Percentiles rank a stretch among this genome's conserved stretches.
These are phyloP conservation scores for Globodera rostochiensis DNA, from an alignment of 1,140 invertebrate species.

Conservation along the genomic window DNA sequence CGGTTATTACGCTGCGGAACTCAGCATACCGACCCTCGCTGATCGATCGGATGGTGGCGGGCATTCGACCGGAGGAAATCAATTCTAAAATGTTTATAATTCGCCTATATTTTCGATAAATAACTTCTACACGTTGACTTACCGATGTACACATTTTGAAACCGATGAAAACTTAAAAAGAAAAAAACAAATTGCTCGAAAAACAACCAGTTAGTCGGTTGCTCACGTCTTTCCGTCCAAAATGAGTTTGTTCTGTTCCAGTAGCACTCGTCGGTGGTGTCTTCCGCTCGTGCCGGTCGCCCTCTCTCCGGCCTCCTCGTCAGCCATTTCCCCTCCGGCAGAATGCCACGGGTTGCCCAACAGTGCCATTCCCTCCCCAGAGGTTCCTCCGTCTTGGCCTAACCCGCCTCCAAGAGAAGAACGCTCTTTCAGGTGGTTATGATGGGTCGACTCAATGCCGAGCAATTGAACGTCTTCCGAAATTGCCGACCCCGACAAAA, in stretches of 20 bases:
- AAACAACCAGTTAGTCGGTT: not conserved
- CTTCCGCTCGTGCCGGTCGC: not conserved
- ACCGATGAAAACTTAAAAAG: conserved; percentile 8
- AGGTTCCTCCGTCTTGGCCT: not conserved
- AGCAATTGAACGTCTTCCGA: conserved; percentile 20
- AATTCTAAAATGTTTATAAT: not conserved
- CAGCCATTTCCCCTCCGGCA: conserved; percentile 1
- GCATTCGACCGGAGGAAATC: conserved; percentile 17
- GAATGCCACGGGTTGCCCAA: not conserved
- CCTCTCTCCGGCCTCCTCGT: not conserved
- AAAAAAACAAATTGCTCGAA: no score
- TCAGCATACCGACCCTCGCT: conserved; percentile 15
- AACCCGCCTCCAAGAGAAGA: not conserved
- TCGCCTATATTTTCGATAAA: not conserved
- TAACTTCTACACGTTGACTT: not conserved
- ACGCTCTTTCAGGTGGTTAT: not conserved
- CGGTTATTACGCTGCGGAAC: conserved; percentile 29
- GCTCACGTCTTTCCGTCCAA: conserved; percentile 24
- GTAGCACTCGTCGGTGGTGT: not conserved
- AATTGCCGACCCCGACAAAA: conserved; percentile 13
- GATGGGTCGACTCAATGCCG: not conserved
- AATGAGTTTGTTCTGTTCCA: conserved; percentile 17
- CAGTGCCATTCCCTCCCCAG: not conserved
- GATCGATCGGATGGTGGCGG: conserved; percentile 15
- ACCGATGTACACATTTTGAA: conserved; percentile 25